phyloP scores from a whole-genome alignment of 2,888 invertebrate genomes.

The Microctonus brassicae region DNA sequence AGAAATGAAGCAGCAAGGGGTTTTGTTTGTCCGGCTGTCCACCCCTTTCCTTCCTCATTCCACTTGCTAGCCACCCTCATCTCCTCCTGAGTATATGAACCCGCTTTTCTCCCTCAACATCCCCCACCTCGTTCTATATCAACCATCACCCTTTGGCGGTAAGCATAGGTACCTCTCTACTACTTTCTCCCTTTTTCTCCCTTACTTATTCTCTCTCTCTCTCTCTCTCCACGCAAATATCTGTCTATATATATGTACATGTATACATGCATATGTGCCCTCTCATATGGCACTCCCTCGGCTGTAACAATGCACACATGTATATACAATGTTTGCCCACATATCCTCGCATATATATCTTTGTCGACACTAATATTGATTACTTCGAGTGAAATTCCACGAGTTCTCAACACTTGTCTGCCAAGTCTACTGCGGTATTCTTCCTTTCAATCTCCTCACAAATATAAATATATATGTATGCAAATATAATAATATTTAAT shows the following conservation, averaged over 20 bases:
- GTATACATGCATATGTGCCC: constrained; percentile 31
- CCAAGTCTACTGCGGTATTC: not conserved
- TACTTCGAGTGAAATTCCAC: constrained; percentile 60
- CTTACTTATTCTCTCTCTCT: constrained; percentile 40
- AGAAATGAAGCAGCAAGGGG: constrained; percentile 69
- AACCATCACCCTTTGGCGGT: constrained; percentile 45
- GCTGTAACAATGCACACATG: constrained; percentile 41
- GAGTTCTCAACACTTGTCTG: constrained; percentile 19
- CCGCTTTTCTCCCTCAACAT: constrained; percentile 21
- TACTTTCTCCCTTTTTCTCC: constrained; percentile 40
- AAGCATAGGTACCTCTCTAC: not conserved
- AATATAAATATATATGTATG: not conserved
- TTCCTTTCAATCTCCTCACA: constrained; percentile 1
- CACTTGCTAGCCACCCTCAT: constrained; percentile 39
- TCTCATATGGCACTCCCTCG: constrained; percentile 37
- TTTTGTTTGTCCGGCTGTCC: constrained; percentile 70
- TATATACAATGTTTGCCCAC: constrained; percentile 62
- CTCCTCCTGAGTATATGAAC: constrained; percentile 48
- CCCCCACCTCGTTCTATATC: constrained; percentile 37
- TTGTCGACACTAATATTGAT: constrained; percentile 62
- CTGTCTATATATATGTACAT: no score
- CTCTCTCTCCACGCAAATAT: constrained; percentile 41
- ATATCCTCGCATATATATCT: constrained; percentile 60
- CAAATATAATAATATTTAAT: not conserved
- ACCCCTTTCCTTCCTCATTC: constrained; percentile 63